Evolutionary conservation across 2,888 invertebrate species (phyloP).

Genomic region (Aspidapion aeneum): DNA sequence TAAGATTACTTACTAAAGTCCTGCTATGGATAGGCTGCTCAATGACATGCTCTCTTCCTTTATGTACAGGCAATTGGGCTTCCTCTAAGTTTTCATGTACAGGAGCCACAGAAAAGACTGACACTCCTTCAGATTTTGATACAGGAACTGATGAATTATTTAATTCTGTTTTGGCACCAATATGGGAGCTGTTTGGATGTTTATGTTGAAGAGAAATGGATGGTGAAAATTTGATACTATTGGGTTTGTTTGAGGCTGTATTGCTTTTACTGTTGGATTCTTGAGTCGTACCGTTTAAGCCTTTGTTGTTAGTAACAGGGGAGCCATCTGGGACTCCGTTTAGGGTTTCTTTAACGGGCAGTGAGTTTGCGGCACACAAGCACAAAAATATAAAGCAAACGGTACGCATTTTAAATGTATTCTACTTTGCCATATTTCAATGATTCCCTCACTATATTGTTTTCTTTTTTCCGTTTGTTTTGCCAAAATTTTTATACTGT

Average conservation of each 20-base stretch:
- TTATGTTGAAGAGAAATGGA: no score
- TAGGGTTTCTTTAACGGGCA: not conserved
- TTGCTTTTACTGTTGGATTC: no score
- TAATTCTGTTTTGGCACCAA: no score
- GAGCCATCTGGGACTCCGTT: not conserved
- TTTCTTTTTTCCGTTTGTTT: no score
- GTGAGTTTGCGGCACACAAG: not conserved
- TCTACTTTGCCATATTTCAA: not conserved
- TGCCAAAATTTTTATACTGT: no score
- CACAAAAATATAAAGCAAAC: not conserved
- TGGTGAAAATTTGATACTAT: no score
- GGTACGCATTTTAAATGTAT: not conserved
- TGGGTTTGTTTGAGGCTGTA: no score
- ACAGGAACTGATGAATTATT: not conserved
- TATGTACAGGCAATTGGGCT: constrained; percentile 2
- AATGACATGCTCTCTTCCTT: constrained; percentile 16
- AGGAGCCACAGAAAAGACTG: not conserved
- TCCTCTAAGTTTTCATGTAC: not conserved
- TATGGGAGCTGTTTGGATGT: no score
- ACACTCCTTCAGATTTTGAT: no score
- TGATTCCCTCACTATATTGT: no score
- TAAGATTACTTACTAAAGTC: no score
- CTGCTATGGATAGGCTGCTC: no score
- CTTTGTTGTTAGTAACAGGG: not conserved
- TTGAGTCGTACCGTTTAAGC: not conserved